Percentiles rank a stretch among this genome's conserved stretches.
phyloP scores from a whole-genome alignment of 2,888 invertebrate genomes.

The Eudemis profundana region DNA sequence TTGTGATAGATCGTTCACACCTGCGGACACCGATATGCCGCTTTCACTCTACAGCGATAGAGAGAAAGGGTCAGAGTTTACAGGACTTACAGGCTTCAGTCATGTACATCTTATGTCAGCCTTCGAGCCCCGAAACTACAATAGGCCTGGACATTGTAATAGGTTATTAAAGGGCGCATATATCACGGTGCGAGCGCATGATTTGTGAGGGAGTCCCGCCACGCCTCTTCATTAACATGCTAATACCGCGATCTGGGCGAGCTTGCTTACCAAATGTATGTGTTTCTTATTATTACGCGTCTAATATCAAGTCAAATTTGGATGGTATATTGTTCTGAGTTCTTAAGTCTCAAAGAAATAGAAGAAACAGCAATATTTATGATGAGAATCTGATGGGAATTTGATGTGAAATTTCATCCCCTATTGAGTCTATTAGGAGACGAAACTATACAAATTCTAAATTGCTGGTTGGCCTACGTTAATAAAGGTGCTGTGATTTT shows the following conservation, averaged over 20 bases:
- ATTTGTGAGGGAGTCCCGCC: conserved; percentile 65
- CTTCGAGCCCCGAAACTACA: conserved; percentile 32
- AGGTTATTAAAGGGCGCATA: conserved; percentile 81
- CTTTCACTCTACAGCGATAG: no score
- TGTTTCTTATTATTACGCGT: conserved; percentile 18
- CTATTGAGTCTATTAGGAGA: no score
- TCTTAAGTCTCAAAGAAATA: neutral
- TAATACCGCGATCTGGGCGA: conserved; percentile 62
- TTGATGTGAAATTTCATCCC: no score
- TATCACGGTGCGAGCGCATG: conserved; percentile 66
- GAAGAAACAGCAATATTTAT: no score
- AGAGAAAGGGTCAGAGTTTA: no score
- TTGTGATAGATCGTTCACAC: no score
- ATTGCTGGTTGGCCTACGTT: no score
- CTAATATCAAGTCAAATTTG: neutral
- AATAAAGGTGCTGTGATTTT: no score
- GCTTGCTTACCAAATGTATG: conserved; percentile 41
- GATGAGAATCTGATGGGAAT: no score
- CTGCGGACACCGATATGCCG: no score
- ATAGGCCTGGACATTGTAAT: conserved; percentile 69
- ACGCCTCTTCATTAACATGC: conserved; percentile 84
- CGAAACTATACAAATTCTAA: no score
- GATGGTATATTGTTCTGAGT: neutral
- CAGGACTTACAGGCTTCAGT: no score
- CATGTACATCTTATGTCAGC: neutral